Conservation (phyloP, 2,797 vertebrate species). For the Sphaeramia orbicularis region DNA sequence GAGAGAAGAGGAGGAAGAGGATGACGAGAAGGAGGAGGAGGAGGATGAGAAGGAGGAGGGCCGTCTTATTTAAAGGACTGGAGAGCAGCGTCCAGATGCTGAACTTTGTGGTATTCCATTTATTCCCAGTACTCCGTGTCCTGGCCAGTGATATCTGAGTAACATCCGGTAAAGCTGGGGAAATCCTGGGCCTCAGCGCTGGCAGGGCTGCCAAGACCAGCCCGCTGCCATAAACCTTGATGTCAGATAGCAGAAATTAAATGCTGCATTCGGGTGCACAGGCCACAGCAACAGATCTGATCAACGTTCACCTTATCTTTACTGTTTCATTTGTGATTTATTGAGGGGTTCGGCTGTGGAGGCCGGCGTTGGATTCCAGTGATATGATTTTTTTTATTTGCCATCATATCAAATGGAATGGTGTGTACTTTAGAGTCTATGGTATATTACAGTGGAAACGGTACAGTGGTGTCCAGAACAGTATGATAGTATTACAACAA, state of each 20-base stretch:
- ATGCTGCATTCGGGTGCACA: conserved; percentile 48
- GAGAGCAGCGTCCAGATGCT: conserved; percentile 72
- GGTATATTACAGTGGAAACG: too few relatives aligned
- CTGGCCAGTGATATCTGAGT: conserved; percentile 75
- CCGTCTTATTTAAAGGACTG: conserved; percentile 71
- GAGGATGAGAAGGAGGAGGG: too few relatives aligned
- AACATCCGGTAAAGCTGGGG: conserved; percentile 73
- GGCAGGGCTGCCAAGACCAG: conserved; percentile 65
- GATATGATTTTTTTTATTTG: conserved; percentile 24
- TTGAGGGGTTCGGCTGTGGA: conserved; percentile 12
- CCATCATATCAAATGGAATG: background rate
- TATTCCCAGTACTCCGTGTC: conserved; percentile 79
- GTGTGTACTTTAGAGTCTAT: conserved; percentile 1
- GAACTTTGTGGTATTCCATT: conserved; percentile 75
- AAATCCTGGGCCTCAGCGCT: conserved; percentile 74
- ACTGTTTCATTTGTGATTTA: conserved; percentile 31
- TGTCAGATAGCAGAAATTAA: conserved; percentile 72
- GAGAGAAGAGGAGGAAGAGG: too few relatives aligned
- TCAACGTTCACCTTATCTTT: conserved; percentile 56
- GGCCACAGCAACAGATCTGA: conserved; percentile 29
- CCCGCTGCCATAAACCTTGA: conserved; percentile 70
- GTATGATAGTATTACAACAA: too few relatives aligned
- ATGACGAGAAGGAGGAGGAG: too few relatives aligned
- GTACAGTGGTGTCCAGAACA: too few relatives aligned
- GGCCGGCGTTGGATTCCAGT: conserved; percentile 12